Evolutionary conservation across 2,797 vertebrate genomes (phyloP).

Genomic region (Leucoraja ocellata): DNA sequence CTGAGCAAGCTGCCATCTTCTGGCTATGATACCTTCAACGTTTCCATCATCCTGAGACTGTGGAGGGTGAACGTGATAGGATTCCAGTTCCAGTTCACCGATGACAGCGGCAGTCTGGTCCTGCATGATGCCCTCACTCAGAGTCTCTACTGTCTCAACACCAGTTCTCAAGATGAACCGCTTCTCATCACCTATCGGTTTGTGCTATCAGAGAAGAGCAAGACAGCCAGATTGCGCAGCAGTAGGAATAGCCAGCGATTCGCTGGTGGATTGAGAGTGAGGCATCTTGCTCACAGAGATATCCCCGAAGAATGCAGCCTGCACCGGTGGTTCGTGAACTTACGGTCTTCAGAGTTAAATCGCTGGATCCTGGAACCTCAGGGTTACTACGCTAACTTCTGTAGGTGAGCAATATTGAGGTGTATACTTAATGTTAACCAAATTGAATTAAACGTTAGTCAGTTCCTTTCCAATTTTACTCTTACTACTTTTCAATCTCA

Average conservation of each 20-base stretch:
- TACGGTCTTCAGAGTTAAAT: slow-evolving; percentile 19
- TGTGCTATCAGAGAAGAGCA: not conserved
- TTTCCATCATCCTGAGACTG: slow-evolving; percentile 48
- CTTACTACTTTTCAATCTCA: not conserved
- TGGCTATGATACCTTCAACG: slow-evolving; percentile 61
- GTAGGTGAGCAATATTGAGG: slow-evolving; percentile 43
- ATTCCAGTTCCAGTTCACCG: slow-evolving; percentile 59
- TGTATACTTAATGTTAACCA: not conserved
- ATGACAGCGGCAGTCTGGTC: slow-evolving; percentile 59
- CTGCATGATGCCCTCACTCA: slow-evolving; percentile 59
- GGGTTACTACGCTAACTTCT: slow-evolving; percentile 43
- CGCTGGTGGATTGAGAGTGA: fast-evolving
- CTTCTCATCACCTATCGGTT: slow-evolving; percentile 52
- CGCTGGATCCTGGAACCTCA: slow-evolving; percentile 46
- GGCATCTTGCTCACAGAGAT: not conserved
- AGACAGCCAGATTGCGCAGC: not conserved
- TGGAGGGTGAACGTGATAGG: slow-evolving; percentile 45
- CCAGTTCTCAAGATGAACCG: slow-evolving; percentile 52
- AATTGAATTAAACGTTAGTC: not conserved
- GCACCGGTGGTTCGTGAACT: slow-evolving; percentile 39
- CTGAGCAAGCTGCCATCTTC: slow-evolving; percentile 53
- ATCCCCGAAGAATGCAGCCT: slow-evolving; percentile 40
- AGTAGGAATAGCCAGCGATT: slow-evolving; percentile 38
- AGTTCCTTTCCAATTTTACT: not conserved
- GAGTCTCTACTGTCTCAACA: slow-evolving; percentile 54